Evolutionary conservation across 2,888 invertebrate species (phyloP).

Genomic region (Machimus atricapillus): DNA sequence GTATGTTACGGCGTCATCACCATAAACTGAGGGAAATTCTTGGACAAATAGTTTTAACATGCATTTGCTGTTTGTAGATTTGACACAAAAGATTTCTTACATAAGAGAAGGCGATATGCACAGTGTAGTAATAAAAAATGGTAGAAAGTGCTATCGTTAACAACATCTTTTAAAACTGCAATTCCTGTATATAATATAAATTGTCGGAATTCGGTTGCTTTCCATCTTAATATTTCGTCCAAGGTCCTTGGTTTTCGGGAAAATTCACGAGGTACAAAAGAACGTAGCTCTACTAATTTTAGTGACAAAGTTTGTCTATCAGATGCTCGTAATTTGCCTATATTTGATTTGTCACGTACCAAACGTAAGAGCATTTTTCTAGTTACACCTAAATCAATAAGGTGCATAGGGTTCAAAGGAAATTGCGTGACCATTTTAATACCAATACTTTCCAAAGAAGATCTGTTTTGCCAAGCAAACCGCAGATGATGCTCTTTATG

Average conservation of each 20-base stretch:
- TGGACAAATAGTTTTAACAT: slow-evolving; percentile 44
- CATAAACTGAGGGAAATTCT: slow-evolving; percentile 44
- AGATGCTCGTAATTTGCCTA: neutral
- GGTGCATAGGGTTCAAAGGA: slow-evolving; percentile 21
- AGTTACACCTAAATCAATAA: slow-evolving; percentile 1
- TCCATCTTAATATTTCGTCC: slow-evolving; percentile 46
- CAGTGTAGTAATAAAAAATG: too few species aligned
- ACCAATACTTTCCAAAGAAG: neutral
- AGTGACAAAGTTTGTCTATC: neutral
- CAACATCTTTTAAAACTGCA: too few species aligned
- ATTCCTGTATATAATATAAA: too few species aligned
- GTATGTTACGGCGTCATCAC: slow-evolving; percentile 41
- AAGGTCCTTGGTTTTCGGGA: slow-evolving; percentile 44
- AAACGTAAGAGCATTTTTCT: neutral
- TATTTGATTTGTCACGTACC: neutral
- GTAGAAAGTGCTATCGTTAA: too few species aligned
- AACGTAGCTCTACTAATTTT: neutral
- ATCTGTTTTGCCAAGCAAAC: neutral
- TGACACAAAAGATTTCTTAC: neutral
- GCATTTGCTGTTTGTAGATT: slow-evolving; percentile 27
- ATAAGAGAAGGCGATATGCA: too few species aligned
- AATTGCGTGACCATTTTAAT: slow-evolving; percentile 16
- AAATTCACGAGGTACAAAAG: slow-evolving; percentile 39
- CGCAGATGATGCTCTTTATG: neutral
- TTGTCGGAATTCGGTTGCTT: too few species aligned